Base-by-base conservation (phyloP, 2,888 invertebrate genomes). In the Ecliptopera silaceata region DNA sequence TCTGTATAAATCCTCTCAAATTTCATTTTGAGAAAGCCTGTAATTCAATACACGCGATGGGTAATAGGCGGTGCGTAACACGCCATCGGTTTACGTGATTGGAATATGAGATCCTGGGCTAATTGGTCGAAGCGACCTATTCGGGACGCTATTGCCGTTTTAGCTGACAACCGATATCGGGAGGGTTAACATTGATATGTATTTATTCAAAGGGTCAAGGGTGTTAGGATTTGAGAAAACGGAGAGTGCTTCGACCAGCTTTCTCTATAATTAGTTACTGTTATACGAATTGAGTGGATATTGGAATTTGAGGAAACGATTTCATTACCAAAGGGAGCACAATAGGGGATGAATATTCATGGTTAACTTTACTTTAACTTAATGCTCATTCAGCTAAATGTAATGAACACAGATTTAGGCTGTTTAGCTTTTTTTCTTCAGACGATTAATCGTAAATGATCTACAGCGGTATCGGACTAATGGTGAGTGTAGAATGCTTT, bases 51-150 rank as follows among this genome's bases (percentile, higher is more conserved):
- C 64, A 61, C 69, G 57, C 65, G 64, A 73, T 68, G 69, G 73
- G 71, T 74, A 71, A 71, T 72, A 68, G 49, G 45, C 47, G 39
- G 65, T 69, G 70, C 71, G 73, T 76, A 75, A 75, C 76, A 73
- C 68, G 71, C 72, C 71, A 75, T 70, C 63, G 70, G 72, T 41
- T 68, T 74, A 80, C 84, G 85, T 82, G 84, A 71, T 70, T 68
- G 60, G 82, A 76, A 76, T 79, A 71, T 68, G 69, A 69, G 70
- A 71, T 66, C 65, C 65, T 56, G 55, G 56, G 70, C 70, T 78
- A 78, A 79, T 77, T 79, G 73, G 63, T 66, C 64, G 61, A 72
- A 70, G 66, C 46, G 60, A 42, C 59, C 59, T 49, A 56, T 46
- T 59, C 62, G 44, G 58, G 44, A 48, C 61, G 61, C 57, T 60